Evolutionary conservation across 2,888 invertebrate species (phyloP), one percentile per base, ranked within the genome.

Genomic region (Mesodorylaimus sp.): DNA sequence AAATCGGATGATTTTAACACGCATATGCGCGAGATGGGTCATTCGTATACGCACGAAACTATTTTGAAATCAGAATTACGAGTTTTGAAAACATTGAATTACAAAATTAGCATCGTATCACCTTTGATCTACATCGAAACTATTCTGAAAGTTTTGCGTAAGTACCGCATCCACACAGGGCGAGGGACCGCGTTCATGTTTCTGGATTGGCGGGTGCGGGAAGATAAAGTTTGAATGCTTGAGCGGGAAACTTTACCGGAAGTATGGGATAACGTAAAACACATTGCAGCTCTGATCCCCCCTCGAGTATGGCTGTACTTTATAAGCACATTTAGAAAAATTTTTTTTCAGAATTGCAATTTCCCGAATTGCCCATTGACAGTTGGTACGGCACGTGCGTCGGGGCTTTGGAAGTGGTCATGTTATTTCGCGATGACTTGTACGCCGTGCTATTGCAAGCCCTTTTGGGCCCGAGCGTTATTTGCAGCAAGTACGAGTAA

Each of bases 61-160:
- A 62, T 71, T 29, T 51, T 63, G 2, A 65, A 66, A 44, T 71
- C 71, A 7, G 71, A 71, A 50, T 52, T 69, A 32, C 57, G 71
- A 25, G 58, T 70, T 5, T 54, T 67, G 45, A 65, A 65, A 54
- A 66, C 66, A 10, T 55, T 65, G 43, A 54, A 61, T 54, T 70
- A 57, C 58, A 56, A 57, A 46, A 58, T 68, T 3, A 55, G 59
- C 25, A 46, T 57, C 1, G 52, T 58, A 2, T 60, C 66, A 1
- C 63, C 66, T 3, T 53, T 66, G 5, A 56, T 59, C 21, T 66
- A 60, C 52, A 50, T 67, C 27, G 68, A 68, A 50, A 62, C 61
- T 2, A 48, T 68, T 13, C 55, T 68, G 32, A 64, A 64, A 58
- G 57, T 63, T 10, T 29, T 45, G 32, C 7, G 45, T 45, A 19